Conservation (phyloP, 2,113 vertebrate genomes). For the Sisor rabdophorus region DNA sequence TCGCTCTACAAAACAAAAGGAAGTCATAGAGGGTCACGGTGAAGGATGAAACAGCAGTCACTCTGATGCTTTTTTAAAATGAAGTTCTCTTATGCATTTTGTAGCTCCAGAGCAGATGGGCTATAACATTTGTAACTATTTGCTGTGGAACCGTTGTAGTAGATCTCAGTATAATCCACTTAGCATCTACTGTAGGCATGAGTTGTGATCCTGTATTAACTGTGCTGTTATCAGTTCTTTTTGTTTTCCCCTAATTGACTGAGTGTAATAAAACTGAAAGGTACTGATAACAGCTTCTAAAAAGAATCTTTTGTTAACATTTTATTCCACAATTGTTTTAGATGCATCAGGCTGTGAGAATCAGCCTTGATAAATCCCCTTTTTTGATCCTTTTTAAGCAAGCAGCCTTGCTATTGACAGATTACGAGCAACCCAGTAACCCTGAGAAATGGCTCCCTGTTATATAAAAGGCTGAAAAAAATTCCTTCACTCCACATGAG, state of each 20-base stretch:
- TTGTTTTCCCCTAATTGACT: constrained; percentile 10
- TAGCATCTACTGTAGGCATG: constrained; percentile 3
- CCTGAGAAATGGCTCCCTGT: constrained; percentile 46
- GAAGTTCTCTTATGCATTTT: not conserved
- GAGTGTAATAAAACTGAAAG: not conserved
- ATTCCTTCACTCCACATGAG: constrained; percentile 41
- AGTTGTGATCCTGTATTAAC: not conserved
- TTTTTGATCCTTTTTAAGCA: constrained; percentile 36
- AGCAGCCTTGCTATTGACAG: constrained; percentile 41
- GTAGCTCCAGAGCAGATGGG: not conserved
- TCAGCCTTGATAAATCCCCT: constrained; percentile 15
- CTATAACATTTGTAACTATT: not conserved
- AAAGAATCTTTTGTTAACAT: not conserved
- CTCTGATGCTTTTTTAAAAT: constrained; percentile 23
- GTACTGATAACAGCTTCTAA: not conserved
- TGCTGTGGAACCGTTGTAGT: not conserved
- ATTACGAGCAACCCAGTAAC: constrained; percentile 31
- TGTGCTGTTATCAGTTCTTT: constrained; percentile 11
- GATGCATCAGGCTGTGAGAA: constrained; percentile 3
- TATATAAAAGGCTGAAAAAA: constrained; percentile 27
- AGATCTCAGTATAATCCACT: not conserved
- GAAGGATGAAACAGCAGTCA: not conserved
- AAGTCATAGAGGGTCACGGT: too few species aligned
- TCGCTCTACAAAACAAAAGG: too few species aligned
- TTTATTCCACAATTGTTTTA: constrained; percentile 28